Conservation (phyloP, 1,140 invertebrate genomes). For the Ceratina japonica region DNA sequence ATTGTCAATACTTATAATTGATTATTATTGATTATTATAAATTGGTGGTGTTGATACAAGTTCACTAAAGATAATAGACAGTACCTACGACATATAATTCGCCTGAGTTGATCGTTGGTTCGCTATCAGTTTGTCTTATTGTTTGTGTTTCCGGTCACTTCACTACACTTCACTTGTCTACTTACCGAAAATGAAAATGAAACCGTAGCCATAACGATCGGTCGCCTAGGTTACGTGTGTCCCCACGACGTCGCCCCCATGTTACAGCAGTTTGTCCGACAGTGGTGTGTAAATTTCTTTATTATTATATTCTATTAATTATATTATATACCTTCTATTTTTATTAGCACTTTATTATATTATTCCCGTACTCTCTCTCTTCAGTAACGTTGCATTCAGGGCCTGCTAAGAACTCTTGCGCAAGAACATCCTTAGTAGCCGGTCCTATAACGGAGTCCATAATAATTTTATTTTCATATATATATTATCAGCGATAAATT, state of each 20-base stretch:
- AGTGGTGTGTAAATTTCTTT: slow-evolving; percentile 97
- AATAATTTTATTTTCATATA: slow-evolving; percentile 33
- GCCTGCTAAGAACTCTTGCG: slow-evolving; percentile 56
- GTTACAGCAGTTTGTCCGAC: slow-evolving; percentile 99
- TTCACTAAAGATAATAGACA: slow-evolving; percentile 38
- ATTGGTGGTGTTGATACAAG: slow-evolving; percentile 65
- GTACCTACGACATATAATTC: slow-evolving; percentile 65
- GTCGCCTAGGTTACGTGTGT: slow-evolving; percentile 99
- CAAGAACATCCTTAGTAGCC: slow-evolving; percentile 40
- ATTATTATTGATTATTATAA: slow-evolving; percentile 74
- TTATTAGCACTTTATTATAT: slow-evolving; percentile 74
- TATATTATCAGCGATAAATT: neutral
- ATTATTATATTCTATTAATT: slow-evolving; percentile 80
- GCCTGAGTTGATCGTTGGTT: slow-evolving; percentile 79
- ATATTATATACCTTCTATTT: slow-evolving; percentile 72
- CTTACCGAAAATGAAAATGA: slow-evolving; percentile 77
- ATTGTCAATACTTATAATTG: slow-evolving; percentile 71
- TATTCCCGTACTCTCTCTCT: slow-evolving; percentile 61
- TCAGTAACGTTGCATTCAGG: slow-evolving; percentile 61
- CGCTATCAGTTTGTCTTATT: slow-evolving; percentile 81
- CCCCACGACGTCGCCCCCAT: slow-evolving; percentile 99
- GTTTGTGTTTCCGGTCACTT: slow-evolving; percentile 81
- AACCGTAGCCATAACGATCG: slow-evolving; percentile 99
- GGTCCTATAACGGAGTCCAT: slow-evolving; percentile 11
- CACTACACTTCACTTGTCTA: slow-evolving; percentile 81